phyloP scores from a whole-genome alignment of 2,113 vertebrate species.

The Fukomys damarensis region DNA sequence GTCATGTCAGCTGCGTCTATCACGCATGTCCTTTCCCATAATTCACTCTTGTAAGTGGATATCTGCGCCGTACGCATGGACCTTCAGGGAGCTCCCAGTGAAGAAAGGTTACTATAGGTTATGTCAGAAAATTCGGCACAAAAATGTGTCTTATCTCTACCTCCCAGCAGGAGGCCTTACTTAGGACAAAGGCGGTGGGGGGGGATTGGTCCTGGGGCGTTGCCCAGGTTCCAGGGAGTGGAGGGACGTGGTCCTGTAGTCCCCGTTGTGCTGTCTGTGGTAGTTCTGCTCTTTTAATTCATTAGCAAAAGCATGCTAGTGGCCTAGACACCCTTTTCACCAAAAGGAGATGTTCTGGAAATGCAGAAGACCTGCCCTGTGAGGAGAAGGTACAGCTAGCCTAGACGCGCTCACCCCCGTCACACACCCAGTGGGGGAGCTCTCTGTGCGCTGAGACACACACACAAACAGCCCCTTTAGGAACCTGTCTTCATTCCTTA shows the following conservation, averaged over 20 bases:
- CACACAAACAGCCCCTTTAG: background rate
- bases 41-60: background rate
- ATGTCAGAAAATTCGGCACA: background rate
- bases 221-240: background rate
- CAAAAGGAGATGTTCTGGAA: background rate
- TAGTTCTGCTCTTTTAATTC: background rate
- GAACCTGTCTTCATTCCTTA: fast-evolving
- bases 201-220: background rate
- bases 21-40: background rate
- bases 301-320: background rate
- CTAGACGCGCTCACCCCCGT: no score
- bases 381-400: background rate
- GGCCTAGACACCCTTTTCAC: background rate
- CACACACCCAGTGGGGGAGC: background rate
- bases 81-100: background rate
- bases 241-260: background rate
- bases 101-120: background rate
- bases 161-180: background rate
- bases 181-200: background rate
- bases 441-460: background rate
- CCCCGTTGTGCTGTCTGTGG: background rate
- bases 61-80: background rate
- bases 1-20: background rate
- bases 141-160: background rate
- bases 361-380: background rate